Conservation (phyloP, 2,797 vertebrate genomes). For the Eidolon dupreanum region DNA sequence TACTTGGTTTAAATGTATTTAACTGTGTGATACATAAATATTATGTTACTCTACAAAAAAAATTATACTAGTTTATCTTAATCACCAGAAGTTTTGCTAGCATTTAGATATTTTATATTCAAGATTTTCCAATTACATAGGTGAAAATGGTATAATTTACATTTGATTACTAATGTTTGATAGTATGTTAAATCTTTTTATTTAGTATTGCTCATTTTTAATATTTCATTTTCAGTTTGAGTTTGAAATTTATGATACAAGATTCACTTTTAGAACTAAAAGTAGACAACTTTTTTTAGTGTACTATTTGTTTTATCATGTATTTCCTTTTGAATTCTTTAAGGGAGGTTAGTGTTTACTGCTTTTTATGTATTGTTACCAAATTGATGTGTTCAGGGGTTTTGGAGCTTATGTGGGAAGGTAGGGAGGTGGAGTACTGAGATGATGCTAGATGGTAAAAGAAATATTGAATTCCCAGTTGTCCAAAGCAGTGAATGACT, state of each 20-base stretch:
- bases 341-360: not conserved
- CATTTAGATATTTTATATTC: constrained; percentile 3
- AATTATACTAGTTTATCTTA: not conserved
- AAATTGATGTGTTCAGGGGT: not conserved
- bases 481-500: not conserved
- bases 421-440: not conserved
- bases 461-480: not conserved
- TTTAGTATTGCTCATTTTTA: not conserved
- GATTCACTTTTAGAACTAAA: not conserved
- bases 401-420: not conserved
- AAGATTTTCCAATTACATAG: not conserved
- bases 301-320: not conserved
- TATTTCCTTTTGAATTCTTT: constrained; percentile 10
- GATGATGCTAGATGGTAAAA: not conserved
- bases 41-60: not conserved
- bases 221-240: not conserved
- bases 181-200: not conserved
- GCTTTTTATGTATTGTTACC: not conserved
- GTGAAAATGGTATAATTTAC: not conserved
- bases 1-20: not conserved
- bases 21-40: not conserved
- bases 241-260: not conserved
- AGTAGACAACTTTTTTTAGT: not conserved
- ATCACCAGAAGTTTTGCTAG: not conserved
- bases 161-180: not conserved